phyloP scores from a whole-genome alignment of 2,888 invertebrate genomes.

The Helobdella robusta region DNA sequence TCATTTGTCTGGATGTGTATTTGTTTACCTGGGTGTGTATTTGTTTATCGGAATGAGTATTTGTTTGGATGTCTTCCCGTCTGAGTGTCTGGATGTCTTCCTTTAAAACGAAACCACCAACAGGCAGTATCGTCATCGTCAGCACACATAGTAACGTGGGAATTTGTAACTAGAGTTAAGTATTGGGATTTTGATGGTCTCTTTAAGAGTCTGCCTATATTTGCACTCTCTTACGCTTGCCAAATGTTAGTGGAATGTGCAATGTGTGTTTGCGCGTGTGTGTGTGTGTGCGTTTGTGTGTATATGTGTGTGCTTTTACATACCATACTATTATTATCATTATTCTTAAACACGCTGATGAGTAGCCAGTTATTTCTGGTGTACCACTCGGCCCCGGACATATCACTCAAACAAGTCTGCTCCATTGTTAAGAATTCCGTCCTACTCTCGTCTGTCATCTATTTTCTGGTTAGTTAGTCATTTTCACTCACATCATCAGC shows the following conservation, averaged over 20 bases:
- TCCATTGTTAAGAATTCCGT: slow-evolving; percentile 76
- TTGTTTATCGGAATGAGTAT: too few relatives aligned
- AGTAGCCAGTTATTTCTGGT: slow-evolving; percentile 60
- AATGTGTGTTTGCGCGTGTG: background rate
- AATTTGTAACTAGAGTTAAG: slow-evolving; percentile 27
- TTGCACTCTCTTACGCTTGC: slow-evolving; percentile 90
- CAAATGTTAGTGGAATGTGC: slow-evolving; percentile 62
- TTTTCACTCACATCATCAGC: slow-evolving; percentile 27
- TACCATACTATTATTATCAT: too few relatives aligned
- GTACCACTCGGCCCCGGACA: slow-evolving; percentile 77
- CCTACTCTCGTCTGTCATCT: slow-evolving; percentile 79
- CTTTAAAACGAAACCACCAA: too few relatives aligned
- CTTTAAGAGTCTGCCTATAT: slow-evolving; percentile 84
- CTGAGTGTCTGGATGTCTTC: too few relatives aligned
- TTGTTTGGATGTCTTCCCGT: too few relatives aligned
- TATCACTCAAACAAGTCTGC: slow-evolving; percentile 79
- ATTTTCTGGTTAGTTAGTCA: slow-evolving; percentile 60
- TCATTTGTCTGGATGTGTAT: too few relatives aligned
- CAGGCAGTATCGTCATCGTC: slow-evolving; percentile 9
- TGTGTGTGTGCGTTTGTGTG: too few relatives aligned
- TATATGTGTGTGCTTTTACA: too few relatives aligned
- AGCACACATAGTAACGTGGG: slow-evolving; percentile 9
- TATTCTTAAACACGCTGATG: too few relatives aligned
- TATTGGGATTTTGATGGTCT: slow-evolving; percentile 64
- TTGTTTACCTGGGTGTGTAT: too few relatives aligned